Evolutionary conservation across 1,140 invertebrate species (phyloP), one percentile per base, ranked within the genome.

Genomic region (Calephelis virginiensis): DNA sequence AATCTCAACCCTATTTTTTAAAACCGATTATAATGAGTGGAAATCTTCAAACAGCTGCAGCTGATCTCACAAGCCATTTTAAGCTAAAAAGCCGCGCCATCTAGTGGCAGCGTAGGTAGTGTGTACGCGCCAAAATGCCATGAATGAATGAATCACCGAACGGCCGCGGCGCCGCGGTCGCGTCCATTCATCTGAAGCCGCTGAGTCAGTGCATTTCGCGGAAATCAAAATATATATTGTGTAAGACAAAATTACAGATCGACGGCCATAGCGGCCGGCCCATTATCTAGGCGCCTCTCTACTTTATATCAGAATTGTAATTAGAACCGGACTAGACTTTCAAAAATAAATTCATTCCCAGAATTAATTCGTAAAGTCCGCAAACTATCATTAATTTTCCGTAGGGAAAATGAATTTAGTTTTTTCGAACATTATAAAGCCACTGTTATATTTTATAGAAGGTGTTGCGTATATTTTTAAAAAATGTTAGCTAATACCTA

Each of bases 121-220:
- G 69, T 69, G 71, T 56, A 59, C 72, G 78, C 80, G 81, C 77
- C 76, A 78, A 80, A 82, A 77, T 64, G 53, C 71, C 47, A 77
- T 87, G 83, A 87, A 85, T 85, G 83, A 64, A 75, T 83, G 83
- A 82, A 61, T 83, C 81, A 83, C 53, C 53, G 59, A 8, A 9
- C 46, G 56, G 61, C 63, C 60, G 64, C 65, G 73, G 61, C 62
- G 56, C 56, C 63, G 71, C 48, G 38, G 46, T 43, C 68, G 67
- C 64, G 62, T 72, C 74, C 82, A 84, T 84, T 86, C 83, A 86
- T 86, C 80, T 81, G 73, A 60, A 50, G 17, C 28, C 72, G 68
- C 69, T 86, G 81, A 84, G 72, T 86, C 82, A 86, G 61, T 67
- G 47, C n/a, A 63, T 62, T 83, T 82, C 83, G 67, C 46, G 64